Conservation (phyloP, 2,888 invertebrate species). For the Mactromeris polynyma region DNA sequence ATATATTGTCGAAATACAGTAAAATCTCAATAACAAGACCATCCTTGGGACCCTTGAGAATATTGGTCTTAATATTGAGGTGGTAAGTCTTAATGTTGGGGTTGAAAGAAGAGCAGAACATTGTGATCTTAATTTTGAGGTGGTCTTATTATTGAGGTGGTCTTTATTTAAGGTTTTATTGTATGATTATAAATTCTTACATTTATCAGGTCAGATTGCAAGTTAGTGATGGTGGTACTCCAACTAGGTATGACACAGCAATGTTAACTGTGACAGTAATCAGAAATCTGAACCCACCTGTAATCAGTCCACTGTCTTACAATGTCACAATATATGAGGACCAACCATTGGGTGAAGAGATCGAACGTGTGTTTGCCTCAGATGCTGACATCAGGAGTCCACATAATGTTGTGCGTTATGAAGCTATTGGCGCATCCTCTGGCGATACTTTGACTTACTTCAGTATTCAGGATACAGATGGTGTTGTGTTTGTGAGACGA, state of each 20-base stretch:
- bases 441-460: conserved; percentile 78
- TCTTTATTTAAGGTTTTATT: no score
- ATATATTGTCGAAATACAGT: no score
- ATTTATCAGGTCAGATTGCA: conserved; percentile 80
- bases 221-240: conserved; percentile 81
- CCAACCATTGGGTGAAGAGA: conserved; percentile 73
- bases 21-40: no score
- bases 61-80: no score
- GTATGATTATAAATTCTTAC: no score
- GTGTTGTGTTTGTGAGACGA: conserved; percentile 76
- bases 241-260: conserved; percentile 76
- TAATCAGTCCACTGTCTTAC: conserved; percentile 69
- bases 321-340: conserved; percentile 78
- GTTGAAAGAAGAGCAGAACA: no score
- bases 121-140: no score
- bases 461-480: conserved; percentile 75
- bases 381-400: conserved; percentile 79
- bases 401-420: conserved; percentile 80
- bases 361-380: conserved; percentile 74
- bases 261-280: conserved; percentile 75
- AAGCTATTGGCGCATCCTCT: conserved; percentile 73
- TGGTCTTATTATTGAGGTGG: no score
- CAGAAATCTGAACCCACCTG: conserved; percentile 75
- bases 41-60: no score
- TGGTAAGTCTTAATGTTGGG: no score